Percentiles rank a stretch among this genome's conserved stretches.
phyloP scores from a whole-genome alignment of 2,113 vertebrate genomes.

The Sinocyclocheilus anshuiensis region DNA sequence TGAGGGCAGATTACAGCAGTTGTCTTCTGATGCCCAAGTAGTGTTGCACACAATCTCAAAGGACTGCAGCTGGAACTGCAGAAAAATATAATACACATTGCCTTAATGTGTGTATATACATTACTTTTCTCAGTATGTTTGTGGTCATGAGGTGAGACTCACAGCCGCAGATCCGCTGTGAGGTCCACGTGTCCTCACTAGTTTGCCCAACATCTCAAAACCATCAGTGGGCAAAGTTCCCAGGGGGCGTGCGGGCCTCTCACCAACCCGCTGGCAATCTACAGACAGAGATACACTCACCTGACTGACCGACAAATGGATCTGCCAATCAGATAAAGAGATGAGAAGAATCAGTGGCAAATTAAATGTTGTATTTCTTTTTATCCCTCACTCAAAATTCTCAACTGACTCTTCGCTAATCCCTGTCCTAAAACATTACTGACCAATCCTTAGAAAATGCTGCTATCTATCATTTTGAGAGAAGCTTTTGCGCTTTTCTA shows the following conservation, averaged over 20 bases:
- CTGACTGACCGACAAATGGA: constrained; percentile 86
- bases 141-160: constrained; percentile 43
- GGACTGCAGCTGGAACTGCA: constrained; percentile 89
- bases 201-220: constrained; percentile 88
- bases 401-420: background rate
- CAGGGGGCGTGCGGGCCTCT: constrained; percentile 75
- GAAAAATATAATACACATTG: background rate
- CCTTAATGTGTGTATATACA: background rate
- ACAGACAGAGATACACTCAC: constrained; percentile 82
- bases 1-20: constrained; percentile 89
- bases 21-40: constrained; percentile 80
- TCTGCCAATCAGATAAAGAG: constrained; percentile 69
- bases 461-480: background rate
- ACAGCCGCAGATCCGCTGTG: constrained; percentile 85
- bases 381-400: background rate
- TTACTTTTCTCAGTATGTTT: background rate
- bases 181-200: constrained; percentile 82
- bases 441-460: background rate
- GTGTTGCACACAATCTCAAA: constrained; percentile 86
- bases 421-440: background rate
- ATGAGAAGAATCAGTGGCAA: background rate
- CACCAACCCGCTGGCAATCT: constrained; percentile 86
- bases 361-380: background rate
- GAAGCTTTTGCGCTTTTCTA: background rate
- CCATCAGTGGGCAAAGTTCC: constrained; percentile 79